A percentile compares a stretch with the other conserved stretches of the same genome.
phyloP scores from a whole-genome alignment of 1,140 invertebrate genomes.

The Drosophila miranda region DNA sequence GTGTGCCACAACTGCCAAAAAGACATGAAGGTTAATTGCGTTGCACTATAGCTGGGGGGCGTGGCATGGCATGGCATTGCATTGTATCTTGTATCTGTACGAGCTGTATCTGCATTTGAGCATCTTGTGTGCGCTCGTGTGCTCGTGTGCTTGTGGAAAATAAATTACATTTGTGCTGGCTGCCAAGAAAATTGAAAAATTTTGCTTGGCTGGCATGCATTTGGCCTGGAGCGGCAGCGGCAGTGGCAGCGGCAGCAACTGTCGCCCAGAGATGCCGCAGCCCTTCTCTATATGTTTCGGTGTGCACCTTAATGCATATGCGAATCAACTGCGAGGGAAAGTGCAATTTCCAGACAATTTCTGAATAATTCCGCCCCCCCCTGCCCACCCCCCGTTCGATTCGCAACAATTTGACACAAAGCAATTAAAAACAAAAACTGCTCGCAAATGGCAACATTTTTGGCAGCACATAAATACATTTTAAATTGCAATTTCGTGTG shows the following conservation, averaged over 20 bases:
- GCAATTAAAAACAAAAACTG: no score
- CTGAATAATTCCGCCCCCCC: slow-evolving; percentile 5
- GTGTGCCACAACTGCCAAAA: slow-evolving; percentile 71
- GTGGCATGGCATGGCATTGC: neutral
- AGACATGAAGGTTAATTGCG: slow-evolving; percentile 78
- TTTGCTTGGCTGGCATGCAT: slow-evolving; percentile 53
- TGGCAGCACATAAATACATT: no score
- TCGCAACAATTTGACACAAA: slow-evolving; percentile 14
- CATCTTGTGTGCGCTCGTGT: neutral
- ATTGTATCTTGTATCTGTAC: slow-evolving; percentile 31
- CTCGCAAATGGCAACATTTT: no score
- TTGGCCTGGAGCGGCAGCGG: slow-evolving; percentile 44
- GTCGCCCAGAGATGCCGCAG: slow-evolving; percentile 6
- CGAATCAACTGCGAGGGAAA: slow-evolving; percentile 1
- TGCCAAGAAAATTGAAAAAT: slow-evolving; percentile 76
- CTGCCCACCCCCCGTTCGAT: neutral
- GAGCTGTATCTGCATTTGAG: slow-evolving; percentile 32
- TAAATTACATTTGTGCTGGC: slow-evolving; percentile 68
- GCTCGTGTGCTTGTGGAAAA: slow-evolving; percentile 30
- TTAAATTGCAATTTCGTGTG: no score
- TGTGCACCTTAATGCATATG: slow-evolving; percentile 20
- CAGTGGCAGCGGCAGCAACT: slow-evolving; percentile 17
- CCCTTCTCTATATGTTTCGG: no score
- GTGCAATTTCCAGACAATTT: slow-evolving; percentile 26
- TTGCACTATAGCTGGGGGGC: slow-evolving; percentile 45